Conservation (phyloP, 2,888 invertebrate species). For the Euproctis similis region DNA sequence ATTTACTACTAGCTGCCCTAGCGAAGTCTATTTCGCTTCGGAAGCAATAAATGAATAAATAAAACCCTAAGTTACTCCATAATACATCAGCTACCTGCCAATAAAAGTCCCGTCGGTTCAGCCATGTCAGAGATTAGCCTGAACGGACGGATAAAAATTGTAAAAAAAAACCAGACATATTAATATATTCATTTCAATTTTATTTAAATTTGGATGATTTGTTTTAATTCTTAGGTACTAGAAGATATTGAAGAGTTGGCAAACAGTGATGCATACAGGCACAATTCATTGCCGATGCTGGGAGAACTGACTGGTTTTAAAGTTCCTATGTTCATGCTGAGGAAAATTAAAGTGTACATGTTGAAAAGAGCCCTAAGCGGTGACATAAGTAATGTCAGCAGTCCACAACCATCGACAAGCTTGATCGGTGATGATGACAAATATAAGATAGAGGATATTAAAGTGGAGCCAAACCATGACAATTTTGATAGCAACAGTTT, state of each 20-base stretch:
- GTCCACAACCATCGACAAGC: conserved; percentile 57
- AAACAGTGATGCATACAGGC: conserved; percentile 82
- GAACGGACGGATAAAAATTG: too few relatives aligned
- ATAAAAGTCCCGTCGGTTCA: too few relatives aligned
- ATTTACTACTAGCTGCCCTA: too few relatives aligned
- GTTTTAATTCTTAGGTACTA: conserved; percentile 60
- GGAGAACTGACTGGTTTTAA: conserved; percentile 84
- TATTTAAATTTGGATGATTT: too few relatives aligned
- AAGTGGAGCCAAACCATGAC: conserved; percentile 52
- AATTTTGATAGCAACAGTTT: conserved; percentile 53
- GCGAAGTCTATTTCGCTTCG: too few relatives aligned
- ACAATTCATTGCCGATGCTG: conserved; percentile 77
- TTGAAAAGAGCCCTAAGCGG: conserved; percentile 48
- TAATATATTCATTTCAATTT: too few relatives aligned
- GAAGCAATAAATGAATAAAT: too few relatives aligned
- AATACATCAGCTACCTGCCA: too few relatives aligned
- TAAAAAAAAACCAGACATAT: too few relatives aligned
- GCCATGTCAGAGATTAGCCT: too few relatives aligned
- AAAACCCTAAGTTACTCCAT: too few relatives aligned
- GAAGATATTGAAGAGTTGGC: conserved; percentile 86
- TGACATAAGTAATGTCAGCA: conserved; percentile 48
- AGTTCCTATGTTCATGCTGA: conserved; percentile 83
- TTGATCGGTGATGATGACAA: conserved; percentile 46
- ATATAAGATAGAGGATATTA: conserved; percentile 53
- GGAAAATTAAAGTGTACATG: conserved; percentile 83